These are phyloP conservation scores for Lymantria monacha DNA, from an alignment of 2,888 invertebrate species.

Conservation along the genomic window DNA sequence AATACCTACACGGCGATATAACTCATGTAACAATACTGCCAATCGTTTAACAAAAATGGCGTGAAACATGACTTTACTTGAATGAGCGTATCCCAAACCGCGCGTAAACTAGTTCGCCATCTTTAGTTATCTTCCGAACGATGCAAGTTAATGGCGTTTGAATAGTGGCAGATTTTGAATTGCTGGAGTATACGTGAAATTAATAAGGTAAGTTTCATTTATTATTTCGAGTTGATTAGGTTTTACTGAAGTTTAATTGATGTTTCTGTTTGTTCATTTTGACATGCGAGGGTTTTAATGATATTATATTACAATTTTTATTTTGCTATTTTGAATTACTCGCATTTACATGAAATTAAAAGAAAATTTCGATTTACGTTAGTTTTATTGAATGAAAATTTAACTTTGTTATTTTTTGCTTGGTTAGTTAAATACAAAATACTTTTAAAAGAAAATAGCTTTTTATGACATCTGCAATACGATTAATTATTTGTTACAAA, in stretches of 20 bases:
- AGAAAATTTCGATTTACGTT: constrained; percentile 5
- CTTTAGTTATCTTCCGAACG: constrained; percentile 3
- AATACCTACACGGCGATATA: constrained; percentile 1
- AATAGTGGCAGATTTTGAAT: constrained; percentile 7
- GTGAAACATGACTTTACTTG: background rate
- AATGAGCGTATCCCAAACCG: constrained; percentile 1
- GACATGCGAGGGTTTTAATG: constrained; percentile 6
- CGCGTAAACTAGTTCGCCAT: background rate
- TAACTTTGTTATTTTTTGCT: background rate
- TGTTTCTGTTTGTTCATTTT: constrained; percentile 3
- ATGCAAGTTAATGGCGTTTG: constrained; percentile 1
- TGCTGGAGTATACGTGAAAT: constrained; percentile 7
- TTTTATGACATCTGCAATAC: background rate
- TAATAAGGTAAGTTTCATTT: constrained; percentile 6
- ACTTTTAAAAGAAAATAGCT: background rate
- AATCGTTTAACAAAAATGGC: constrained; percentile 6
- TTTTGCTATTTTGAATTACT: constrained; percentile 7
- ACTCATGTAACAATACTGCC: constrained; percentile 3
- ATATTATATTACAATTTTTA: constrained; percentile 5
- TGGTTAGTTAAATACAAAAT: background rate
- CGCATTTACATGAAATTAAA: constrained; percentile 5
- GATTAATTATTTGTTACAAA: background rate
- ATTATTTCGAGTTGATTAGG: constrained; percentile 8
- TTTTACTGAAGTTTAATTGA: constrained; percentile 4
- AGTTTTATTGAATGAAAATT: constrained; percentile 8